Base-by-base conservation (phyloP, 2,888 invertebrate species). In the Andrena camellia region DNA sequence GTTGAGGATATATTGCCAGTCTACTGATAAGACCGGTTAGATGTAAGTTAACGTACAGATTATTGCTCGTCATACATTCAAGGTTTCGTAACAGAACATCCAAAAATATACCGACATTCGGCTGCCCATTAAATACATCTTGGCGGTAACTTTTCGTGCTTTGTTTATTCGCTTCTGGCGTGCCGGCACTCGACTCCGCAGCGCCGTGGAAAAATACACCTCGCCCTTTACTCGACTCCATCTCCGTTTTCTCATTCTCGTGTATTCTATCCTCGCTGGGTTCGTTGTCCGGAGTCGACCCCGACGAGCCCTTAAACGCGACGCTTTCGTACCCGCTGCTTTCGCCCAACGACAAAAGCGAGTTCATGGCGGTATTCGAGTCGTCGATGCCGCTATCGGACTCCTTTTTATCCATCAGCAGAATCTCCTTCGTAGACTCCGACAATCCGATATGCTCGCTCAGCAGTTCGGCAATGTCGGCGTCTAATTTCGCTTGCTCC, bases 1-100 rank as follows among this genome's bases (percentile, higher is more conserved):
- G 98, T 88, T 99, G 97, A 0, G 99, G 98, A 94, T 98, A 97
- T 79, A 97, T 96, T 5, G 98, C 97, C 86, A 99, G 95, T 87
- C 97, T 96, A 48, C 98, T 97, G 64, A 99, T 95, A 35, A 99
- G 95, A 5, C 98, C 97, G 4, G 98, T 99, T 85, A 99, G 95
- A 90, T 98, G 97, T 81, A 98, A 96, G 95, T 99, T 98, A 26
- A 97, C 96, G 87, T 97, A 96, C 80, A 99, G 95, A 62, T 97
- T 97, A 90, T 98, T 98, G 87, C 97, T 96, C 84, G 98, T 96
- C 95, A 99, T 97, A 71, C 96, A 96, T 91, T 98, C 98, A 60
- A 98, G 94, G 94, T 98, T 98, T 87, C 96, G 96, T 90, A 99
- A 95, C 72, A 99, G 94, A 80, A 97, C 96, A 90, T 96, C 97